Percentiles rank a stretch among this genome's conserved stretches.
These are phyloP conservation scores for Alosa alosa DNA, from an alignment of 2,113 vertebrate genomes.

Conservation along the genomic window DNA sequence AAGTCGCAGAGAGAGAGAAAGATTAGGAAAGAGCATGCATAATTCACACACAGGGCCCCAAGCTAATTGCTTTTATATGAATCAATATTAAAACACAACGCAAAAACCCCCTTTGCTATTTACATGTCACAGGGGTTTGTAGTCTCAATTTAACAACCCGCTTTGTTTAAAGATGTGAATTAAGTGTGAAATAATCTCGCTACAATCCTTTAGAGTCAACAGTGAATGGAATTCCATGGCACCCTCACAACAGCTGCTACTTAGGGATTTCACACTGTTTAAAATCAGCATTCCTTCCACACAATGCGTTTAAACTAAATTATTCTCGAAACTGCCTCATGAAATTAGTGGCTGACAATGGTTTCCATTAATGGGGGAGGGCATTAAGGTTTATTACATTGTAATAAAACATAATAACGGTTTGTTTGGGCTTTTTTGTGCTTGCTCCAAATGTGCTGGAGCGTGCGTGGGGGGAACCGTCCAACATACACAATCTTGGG, in stretches of 20 bases:
- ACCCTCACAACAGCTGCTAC: not conserved
- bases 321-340: not conserved
- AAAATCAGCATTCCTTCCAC: not conserved
- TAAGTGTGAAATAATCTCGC: constrained; percentile 11
- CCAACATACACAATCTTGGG: not conserved
- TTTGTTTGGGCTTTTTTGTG: not conserved
- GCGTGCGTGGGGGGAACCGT: not conserved
- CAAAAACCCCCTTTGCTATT: not conserved
- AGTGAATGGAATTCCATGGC: constrained; percentile 1
- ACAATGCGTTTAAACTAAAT: not conserved
- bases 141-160: not conserved
- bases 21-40: not conserved
- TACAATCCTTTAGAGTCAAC: not conserved
- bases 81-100: constrained; percentile 8
- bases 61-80: constrained; percentile 4
- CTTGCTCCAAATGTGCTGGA: not conserved
- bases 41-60: constrained; percentile 16
- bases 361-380: not conserved
- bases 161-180: constrained; percentile 11
- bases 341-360: constrained; percentile 11
- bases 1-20: constrained; percentile 35
- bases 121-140: constrained; percentile 2
- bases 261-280: not conserved
- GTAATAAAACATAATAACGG: not conserved
- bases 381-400: not conserved